phyloP scores from a whole-genome alignment of 2,888 invertebrate species.

The Dryobota labecula region DNA sequence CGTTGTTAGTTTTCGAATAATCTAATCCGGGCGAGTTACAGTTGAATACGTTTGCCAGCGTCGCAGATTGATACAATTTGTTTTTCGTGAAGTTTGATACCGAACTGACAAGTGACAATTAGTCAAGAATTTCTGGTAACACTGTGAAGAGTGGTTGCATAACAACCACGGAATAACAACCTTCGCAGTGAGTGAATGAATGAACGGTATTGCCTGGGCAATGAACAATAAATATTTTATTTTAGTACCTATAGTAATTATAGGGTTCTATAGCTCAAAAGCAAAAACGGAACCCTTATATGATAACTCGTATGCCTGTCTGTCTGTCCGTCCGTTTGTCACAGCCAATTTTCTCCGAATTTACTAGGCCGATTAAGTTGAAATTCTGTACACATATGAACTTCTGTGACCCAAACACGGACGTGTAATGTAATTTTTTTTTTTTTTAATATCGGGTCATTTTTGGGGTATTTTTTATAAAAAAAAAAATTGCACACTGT shows the following conservation, averaged over 20 bases:
- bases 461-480: too few relatives aligned
- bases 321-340: too few relatives aligned
- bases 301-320: too few relatives aligned
- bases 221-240: background rate
- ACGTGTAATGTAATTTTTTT: too few relatives aligned
- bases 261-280: too few relatives aligned
- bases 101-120: slow-evolving; percentile 58
- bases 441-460: too few relatives aligned
- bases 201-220: background rate
- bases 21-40: slow-evolving; percentile 40
- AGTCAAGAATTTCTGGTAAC: slow-evolving; percentile 45
- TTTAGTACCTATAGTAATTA: background rate
- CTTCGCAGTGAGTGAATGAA: background rate
- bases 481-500: too few relatives aligned
- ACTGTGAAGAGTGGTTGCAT: slow-evolving; percentile 4
- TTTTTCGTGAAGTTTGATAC: slow-evolving; percentile 51
- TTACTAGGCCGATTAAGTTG: too few relatives aligned
- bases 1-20: slow-evolving; percentile 13
- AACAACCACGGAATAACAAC: background rate
- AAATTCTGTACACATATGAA: too few relatives aligned
- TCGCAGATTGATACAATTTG: slow-evolving; percentile 34
- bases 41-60: slow-evolving; percentile 3
- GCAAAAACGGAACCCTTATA: too few relatives aligned
- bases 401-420: too few relatives aligned
- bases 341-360: too few relatives aligned